Percentiles rank a stretch among this genome's conserved stretches.
phyloP scores from a whole-genome alignment of 2,797 vertebrate species.

The Poecilia wingei region DNA sequence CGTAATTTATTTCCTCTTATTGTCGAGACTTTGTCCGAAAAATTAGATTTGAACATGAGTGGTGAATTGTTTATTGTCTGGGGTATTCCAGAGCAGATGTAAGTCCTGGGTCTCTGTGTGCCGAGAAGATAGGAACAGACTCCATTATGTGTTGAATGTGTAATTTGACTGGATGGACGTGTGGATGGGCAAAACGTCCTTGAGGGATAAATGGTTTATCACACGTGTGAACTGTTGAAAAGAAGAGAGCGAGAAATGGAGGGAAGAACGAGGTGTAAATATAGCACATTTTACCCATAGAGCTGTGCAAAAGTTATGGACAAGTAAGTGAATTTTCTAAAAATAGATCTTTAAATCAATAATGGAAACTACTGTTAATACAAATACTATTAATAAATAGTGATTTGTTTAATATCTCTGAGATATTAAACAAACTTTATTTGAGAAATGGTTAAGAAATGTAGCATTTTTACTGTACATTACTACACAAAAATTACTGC shows the following conservation, averaged over 20 bases:
- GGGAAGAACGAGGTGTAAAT: slow-evolving; percentile 39
- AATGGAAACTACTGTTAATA: not conserved
- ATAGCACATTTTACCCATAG: slow-evolving; percentile 31
- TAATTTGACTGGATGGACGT: slow-evolving; percentile 73
- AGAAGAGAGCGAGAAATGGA: slow-evolving; percentile 18
- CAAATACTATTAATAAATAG: not conserved
- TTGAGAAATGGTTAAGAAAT: not conserved
- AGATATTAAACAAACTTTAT: not conserved
- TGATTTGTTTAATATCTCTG: not conserved
- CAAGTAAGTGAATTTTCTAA: slow-evolving; percentile 7
- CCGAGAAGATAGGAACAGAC: slow-evolving; percentile 73
- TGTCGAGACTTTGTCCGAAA: slow-evolving; percentile 76
- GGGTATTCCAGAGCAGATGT: slow-evolving; percentile 77
- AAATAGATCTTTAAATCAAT: not conserved
- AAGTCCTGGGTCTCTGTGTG: slow-evolving; percentile 75
- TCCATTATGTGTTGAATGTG: slow-evolving; percentile 75
- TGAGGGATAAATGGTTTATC: slow-evolving; percentile 78
- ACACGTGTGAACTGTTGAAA: slow-evolving; percentile 62
- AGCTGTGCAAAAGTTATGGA: slow-evolving; percentile 18
- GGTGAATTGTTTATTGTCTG: slow-evolving; percentile 86
- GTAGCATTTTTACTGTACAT: not conserved
- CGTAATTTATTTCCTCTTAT: slow-evolving; percentile 79
- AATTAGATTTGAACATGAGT: slow-evolving; percentile 79
- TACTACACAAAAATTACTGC: too few relatives aligned
- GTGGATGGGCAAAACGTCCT: slow-evolving; percentile 72